Evolutionary conservation across 2,888 invertebrate species (phyloP), one percentile per base, ranked within the genome.

Genomic region (Drosophila putrida): DNA sequence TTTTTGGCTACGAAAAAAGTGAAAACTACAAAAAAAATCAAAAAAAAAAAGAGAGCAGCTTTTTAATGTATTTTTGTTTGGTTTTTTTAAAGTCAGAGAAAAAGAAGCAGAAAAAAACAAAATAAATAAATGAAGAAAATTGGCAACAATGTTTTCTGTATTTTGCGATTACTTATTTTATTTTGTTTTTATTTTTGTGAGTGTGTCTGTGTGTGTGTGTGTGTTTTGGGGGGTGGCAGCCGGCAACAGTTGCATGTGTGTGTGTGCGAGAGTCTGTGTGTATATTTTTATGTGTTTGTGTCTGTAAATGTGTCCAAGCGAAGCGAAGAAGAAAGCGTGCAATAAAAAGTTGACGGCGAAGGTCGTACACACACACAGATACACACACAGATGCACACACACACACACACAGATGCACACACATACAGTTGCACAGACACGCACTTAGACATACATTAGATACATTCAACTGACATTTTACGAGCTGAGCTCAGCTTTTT

Each of bases 271-370:
- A 46, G 9, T 76, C 63, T 64, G 73, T 86, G 84, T 81, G 81
- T 75, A 1, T 39, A 4, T 15, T 10, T n/a, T 27, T 47, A 20
- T 74, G 51, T 58, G 51, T 59, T 36, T 54, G 50, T 61, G 50
- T 53, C 44, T 50, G 10, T 77, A 59, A 67, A 77, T 82, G 84
- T 81, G 89, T 75, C 82, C 82, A 88, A 88, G 88, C 89, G 82
- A 72, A 89, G 72, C 85, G 79, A 75, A 67, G 88, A 89, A 83
- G 90, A 83, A 83, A 89, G 88, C 86, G 90, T 89, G 86, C 75
- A 82, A 71, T 67, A 75, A 69, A 69, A 80, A 81, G 73, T 78
- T 78, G 65, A 70, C 65, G 78, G 70, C 71, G 79, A 84, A 89
- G 88, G 86, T 83, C 86, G 85, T 36, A 68, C 78, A 75, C 61